Conservation (phyloP, 2,113 vertebrate species). For the Hyaena hyaena region DNA sequence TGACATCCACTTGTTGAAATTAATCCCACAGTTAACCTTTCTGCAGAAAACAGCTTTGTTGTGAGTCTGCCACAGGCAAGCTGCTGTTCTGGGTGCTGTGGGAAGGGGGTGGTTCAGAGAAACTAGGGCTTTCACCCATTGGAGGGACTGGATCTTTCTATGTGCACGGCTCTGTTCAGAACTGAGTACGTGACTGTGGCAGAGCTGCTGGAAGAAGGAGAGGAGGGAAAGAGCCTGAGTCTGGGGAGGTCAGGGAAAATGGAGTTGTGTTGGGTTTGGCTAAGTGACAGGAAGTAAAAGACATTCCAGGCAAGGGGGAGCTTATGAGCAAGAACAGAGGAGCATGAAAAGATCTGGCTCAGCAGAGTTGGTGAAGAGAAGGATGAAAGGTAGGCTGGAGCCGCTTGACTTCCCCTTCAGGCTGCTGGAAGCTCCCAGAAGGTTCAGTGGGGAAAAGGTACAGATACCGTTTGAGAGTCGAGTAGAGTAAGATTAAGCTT, state of each 20-base stretch:
- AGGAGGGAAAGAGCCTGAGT: background rate
- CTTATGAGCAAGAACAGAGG: background rate
- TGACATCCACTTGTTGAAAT: background rate
- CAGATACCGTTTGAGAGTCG: background rate
- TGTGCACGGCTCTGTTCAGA: background rate
- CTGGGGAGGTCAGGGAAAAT: background rate
- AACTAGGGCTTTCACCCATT: background rate
- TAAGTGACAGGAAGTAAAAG: background rate
- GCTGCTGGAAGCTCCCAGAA: background rate
- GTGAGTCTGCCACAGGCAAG: background rate
- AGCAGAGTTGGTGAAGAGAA: background rate
- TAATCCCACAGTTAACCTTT: slow-evolving; percentile 17
- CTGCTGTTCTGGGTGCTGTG: background rate
- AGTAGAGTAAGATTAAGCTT: background rate
- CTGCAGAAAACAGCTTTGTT: background rate
- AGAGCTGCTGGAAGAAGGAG: background rate
- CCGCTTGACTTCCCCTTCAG: background rate
- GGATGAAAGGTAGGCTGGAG: background rate
- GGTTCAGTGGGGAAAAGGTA: background rate
- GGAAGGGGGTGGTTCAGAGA: background rate
- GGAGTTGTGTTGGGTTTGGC: background rate
- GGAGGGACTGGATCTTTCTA: background rate
- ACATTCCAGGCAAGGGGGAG: background rate
- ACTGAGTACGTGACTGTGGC: background rate
- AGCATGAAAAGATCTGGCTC: background rate